phyloP scores from a whole-genome alignment of 1,140 invertebrate species.

The Papilio helenus region DNA sequence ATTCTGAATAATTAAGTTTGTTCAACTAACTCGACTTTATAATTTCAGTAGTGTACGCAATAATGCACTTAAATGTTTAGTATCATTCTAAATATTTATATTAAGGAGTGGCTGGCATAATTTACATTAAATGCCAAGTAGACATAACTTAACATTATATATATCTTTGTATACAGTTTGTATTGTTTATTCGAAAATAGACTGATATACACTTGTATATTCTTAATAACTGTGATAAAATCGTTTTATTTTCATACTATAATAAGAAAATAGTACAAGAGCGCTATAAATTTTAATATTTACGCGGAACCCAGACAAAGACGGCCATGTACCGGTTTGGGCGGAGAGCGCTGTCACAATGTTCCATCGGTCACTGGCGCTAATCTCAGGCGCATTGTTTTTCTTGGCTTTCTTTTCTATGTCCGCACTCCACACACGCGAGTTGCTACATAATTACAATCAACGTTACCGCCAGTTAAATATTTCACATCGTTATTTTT shows the following conservation, averaged over 20 bases:
- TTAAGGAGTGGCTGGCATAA: background rate
- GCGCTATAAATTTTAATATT: conserved; percentile 13
- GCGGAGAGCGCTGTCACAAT: background rate
- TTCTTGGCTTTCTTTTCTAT: conserved; percentile 36
- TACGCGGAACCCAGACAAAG: conserved; percentile 24
- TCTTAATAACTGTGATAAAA: background rate
- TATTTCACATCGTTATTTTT: conserved; percentile 24
- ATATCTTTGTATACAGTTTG: background rate
- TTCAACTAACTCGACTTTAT: background rate
- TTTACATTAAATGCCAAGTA: background rate
- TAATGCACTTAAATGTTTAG: background rate
- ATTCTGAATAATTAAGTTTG: background rate
- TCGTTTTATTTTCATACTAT: background rate
- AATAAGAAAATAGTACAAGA: conserved; percentile 28
- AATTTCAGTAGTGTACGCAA: background rate
- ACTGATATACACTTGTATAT: background rate
- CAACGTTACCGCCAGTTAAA: conserved; percentile 16
- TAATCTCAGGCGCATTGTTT: conserved; percentile 24
- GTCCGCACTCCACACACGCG: background rate
- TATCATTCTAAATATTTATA: background rate
- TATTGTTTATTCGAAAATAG: background rate
- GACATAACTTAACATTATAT: background rate
- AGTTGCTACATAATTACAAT: conserved; percentile 5
- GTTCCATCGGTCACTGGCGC: conserved; percentile 18
- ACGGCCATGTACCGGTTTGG: conserved; percentile 24